phyloP scores from a whole-genome alignment of 2,113 vertebrate genomes.

The Naja naja region DNA sequence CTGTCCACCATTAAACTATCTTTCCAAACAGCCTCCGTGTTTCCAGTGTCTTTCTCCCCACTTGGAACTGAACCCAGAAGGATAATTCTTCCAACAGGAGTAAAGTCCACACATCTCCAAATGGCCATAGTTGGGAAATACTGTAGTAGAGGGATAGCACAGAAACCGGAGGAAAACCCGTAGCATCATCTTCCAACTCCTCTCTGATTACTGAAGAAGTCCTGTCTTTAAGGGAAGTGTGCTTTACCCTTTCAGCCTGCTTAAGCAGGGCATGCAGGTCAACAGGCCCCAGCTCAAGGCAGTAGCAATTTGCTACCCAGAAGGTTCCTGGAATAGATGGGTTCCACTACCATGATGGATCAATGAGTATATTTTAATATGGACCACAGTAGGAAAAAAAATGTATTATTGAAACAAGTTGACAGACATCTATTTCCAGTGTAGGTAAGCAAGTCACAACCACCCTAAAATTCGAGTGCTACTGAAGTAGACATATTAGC shows the following conservation, averaged over 20 bases:
- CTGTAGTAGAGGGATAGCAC: background rate
- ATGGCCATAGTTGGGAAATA: background rate
- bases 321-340: background rate
- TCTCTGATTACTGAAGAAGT: background rate
- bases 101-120: background rate
- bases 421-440: background rate
- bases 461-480: background rate
- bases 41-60: too few relatives aligned
- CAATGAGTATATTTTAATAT: background rate
- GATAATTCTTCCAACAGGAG: background rate
- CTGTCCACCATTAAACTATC: too few relatives aligned
- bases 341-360: background rate
- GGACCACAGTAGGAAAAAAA: background rate
- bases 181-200: background rate
- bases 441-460: background rate
- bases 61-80: too few relatives aligned
- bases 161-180: background rate
- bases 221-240: background rate
- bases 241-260: background rate
- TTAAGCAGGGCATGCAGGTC: background rate
- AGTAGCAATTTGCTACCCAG: background rate
- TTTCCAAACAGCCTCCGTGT: too few relatives aligned
- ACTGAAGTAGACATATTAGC: background rate
- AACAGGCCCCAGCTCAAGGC: background rate
- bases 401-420: background rate